Evolutionary conservation across 2,888 invertebrate species (phyloP).

Genomic region (Limnephilus lunatus): DNA sequence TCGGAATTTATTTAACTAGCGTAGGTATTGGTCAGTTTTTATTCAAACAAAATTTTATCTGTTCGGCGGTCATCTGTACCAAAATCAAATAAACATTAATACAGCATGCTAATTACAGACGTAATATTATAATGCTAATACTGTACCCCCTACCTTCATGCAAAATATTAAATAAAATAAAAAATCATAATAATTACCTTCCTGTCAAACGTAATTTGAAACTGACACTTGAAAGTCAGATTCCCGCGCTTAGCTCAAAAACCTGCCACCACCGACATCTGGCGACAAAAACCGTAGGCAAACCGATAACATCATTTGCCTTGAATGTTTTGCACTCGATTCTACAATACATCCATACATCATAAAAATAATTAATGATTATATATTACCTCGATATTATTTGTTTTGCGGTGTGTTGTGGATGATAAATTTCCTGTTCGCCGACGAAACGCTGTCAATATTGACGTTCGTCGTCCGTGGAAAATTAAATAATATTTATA

Average conservation of each 20-base stretch:
- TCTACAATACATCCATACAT: conserved; percentile 30
- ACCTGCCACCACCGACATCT: conserved; percentile 11
- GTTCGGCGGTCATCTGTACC: not conserved
- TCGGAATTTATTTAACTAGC: not conserved
- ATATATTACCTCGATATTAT: conserved; percentile 25
- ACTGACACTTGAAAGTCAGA: not conserved
- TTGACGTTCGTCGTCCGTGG: conserved; percentile 21
- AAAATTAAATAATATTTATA: not conserved
- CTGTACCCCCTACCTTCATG: not conserved
- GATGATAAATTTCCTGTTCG: conserved; percentile 39
- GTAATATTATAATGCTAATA: not conserved
- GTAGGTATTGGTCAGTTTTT: not conserved
- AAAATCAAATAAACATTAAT: not conserved
- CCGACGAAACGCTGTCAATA: conserved; percentile 34
- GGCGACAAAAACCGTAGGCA: not conserved
- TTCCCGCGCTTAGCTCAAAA: conserved; percentile 21
- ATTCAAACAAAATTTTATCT: not conserved
- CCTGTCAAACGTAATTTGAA: not conserved
- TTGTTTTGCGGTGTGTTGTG: conserved; percentile 48
- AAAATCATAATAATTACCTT: not conserved
- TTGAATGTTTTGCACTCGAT: conserved; percentile 21
- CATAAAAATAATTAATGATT: conserved; percentile 19
- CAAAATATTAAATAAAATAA: not conserved
- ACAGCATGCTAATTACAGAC: not conserved
- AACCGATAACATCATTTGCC: conserved; percentile 11